A percentile compares a stretch with the other conserved stretches of the same genome.
Evolutionary conservation across 2,797 vertebrate species (phyloP).

Genomic region (Lepilemur septentrionalis): DNA sequence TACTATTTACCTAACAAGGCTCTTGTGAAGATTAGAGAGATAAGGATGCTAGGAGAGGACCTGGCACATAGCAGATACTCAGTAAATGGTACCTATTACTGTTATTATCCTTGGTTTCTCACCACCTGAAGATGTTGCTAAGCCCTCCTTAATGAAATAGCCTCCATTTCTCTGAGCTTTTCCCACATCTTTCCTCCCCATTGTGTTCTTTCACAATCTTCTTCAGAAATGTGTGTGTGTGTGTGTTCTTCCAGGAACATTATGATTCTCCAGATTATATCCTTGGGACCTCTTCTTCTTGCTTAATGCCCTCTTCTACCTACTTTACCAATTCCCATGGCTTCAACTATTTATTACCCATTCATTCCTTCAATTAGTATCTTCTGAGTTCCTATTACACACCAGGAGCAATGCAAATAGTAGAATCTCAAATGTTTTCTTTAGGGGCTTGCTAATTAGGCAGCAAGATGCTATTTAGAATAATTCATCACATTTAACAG

Average conservation of each 20-base stretch:
- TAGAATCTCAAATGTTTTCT: not conserved
- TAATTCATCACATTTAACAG: not conserved
- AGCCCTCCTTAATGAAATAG: not conserved
- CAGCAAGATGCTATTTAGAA: not conserved
- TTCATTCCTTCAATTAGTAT: conserved; percentile 6
- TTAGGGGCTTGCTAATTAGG: not conserved
- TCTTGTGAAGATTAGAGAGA: not conserved
- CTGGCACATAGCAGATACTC: not conserved
- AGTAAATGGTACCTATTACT: not conserved
- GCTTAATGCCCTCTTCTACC: not conserved
- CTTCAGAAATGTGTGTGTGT: not conserved
- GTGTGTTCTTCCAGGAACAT: not conserved
- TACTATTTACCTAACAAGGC: not conserved
- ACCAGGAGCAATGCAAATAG: not conserved
- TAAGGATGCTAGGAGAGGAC: not conserved
- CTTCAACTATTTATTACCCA: not conserved
- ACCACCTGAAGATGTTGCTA: not conserved
- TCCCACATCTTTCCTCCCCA: not conserved
- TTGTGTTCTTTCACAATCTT: not conserved
- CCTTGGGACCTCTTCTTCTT: not conserved
- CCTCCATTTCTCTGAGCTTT: not conserved
- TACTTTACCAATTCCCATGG: not conserved
- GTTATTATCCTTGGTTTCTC: not conserved
- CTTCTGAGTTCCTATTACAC: not conserved
- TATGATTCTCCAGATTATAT: not conserved